Percentiles rank a stretch among this genome's conserved stretches.
These are phyloP conservation scores for Cuculus canorus DNA, from an alignment of 2,797 vertebrate genomes.

Conservation along the genomic window DNA sequence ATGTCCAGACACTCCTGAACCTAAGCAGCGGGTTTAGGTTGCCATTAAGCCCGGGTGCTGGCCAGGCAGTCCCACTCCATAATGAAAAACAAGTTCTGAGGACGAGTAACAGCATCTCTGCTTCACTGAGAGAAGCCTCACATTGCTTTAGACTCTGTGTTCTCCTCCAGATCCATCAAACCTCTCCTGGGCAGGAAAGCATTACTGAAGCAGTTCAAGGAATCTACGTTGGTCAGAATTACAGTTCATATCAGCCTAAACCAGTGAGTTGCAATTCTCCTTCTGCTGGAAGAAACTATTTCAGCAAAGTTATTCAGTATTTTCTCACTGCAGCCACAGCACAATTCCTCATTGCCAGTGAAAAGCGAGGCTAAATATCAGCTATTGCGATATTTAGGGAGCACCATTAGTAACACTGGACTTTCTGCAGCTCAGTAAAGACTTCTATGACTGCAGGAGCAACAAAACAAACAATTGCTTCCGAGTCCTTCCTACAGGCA, in stretches of 20 bases:
- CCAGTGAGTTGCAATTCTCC: background rate
- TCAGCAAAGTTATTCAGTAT: background rate
- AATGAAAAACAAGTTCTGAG: background rate
- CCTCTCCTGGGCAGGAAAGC: background rate
- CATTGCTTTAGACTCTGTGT: background rate
- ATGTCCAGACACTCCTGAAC: background rate
- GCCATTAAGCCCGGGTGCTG: background rate
- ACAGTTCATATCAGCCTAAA: background rate
- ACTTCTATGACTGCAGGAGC: background rate
- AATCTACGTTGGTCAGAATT: background rate
- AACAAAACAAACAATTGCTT: background rate
- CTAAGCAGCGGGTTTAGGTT: background rate
- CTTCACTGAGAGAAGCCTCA: background rate
- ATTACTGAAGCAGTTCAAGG: background rate
- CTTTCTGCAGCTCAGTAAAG: background rate
- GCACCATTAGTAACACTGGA: background rate
- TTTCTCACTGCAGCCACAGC: background rate
- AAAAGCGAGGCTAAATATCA: background rate
- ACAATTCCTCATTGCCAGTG: accelerated
- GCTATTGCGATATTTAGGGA: background rate
- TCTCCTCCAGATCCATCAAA: background rate
- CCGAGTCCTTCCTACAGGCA: background rate
- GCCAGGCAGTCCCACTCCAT: background rate
- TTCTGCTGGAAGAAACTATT: background rate
- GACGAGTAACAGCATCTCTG: background rate